These are phyloP conservation scores for Spilosoma lubricipeda DNA, from an alignment of 2,888 invertebrate species.

Conservation along the genomic window DNA sequence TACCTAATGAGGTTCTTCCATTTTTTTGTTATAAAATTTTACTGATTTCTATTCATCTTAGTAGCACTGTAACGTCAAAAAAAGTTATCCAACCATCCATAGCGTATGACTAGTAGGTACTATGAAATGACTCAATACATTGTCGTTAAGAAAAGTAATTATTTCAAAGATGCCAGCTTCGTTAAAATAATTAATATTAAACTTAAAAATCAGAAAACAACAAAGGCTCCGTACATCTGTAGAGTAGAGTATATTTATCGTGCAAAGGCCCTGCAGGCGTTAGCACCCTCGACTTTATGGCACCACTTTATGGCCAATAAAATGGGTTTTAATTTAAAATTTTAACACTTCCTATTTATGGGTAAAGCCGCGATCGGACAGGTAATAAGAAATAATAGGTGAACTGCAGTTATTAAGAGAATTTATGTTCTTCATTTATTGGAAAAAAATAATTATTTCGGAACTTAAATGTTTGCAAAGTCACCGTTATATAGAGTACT, in stretches of 20 bases:
- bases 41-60: no score
- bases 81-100: not conserved
- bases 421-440: not conserved
- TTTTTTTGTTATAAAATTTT: not conserved
- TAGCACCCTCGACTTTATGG: slow-evolving; percentile 50
- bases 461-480: no score
- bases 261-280: slow-evolving; percentile 35
- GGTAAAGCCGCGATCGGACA: slow-evolving; percentile 30
- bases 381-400: slow-evolving; percentile 51
- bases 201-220: slow-evolving; percentile 8
- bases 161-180: slow-evolving; percentile 1
- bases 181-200: not conserved
- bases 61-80: not conserved
- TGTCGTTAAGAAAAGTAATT: not conserved
- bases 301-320: slow-evolving; percentile 54
- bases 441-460: no score
- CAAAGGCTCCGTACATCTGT: slow-evolving; percentile 33
- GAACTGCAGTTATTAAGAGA: slow-evolving; percentile 25
- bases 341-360: slow-evolving; percentile 51
- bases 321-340: slow-evolving; percentile 62
- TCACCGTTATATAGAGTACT: no score
- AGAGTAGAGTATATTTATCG: slow-evolving; percentile 48
- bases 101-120: not conserved
- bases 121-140: not conserved
- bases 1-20: not conserved